Evolutionary conservation across 1,140 invertebrate species (phyloP), one percentile per base, ranked within the genome.

Genomic region (Drosophila teissieri): DNA sequence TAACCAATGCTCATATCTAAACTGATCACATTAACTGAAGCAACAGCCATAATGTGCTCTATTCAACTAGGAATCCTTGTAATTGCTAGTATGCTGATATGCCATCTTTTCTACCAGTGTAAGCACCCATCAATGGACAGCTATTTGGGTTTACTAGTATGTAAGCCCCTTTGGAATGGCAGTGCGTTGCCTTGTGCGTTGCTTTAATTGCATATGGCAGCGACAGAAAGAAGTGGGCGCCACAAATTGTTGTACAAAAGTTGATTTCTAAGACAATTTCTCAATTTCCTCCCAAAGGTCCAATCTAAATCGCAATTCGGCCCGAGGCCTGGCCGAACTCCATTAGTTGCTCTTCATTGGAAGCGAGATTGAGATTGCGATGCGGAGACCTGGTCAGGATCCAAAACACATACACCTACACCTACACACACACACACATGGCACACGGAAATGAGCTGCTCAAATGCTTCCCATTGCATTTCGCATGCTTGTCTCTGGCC

Each of bases 371-470:
- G 52, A 10, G 52, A 34, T 36, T 31, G 31, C 31, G 34, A 15
- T 45, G 11, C 7, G 44, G 31, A 19, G 44, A 39, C 27, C 55
- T 58, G 61, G 17, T 45, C 27, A 17, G 31, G 11, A 10, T 22
- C n/a, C 42, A n/a, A 39, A 31, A 62, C 34, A n/a, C 42, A 27
- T n/a, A 64, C n/a, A 14, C 4, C 15, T 2, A 39, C 37, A 39
- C 14, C 0, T 14, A 40, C n/a, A 15, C 11, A 37, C 36, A 37
- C n/a, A 19, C 52, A 19, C 37, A 54, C 14, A 17, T 37, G 24
- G 34, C 48, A 69, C 48, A 69, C 39, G 63, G 64, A 70, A 69
- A 70, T 70, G 24, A 70, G 64, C 64, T 70, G 67, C 24, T 52
- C 49, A 44, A 70, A 56, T 69, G 67, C 42, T 56, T 70, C 42